Base-by-base conservation (phyloP, 2,797 vertebrate genomes). In the Enteromius anoplus region DNA sequence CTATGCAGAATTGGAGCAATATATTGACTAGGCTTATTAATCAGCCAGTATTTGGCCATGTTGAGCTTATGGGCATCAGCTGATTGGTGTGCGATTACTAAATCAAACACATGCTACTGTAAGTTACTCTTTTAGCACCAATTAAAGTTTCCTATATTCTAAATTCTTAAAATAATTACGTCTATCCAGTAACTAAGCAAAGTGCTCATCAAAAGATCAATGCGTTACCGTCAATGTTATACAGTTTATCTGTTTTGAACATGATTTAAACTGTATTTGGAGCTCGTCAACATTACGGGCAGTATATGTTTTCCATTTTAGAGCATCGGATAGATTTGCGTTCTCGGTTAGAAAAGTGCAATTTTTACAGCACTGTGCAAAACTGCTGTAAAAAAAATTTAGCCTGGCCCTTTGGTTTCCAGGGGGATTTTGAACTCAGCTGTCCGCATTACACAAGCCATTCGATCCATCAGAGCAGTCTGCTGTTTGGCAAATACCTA, bases 311-410 rank as follows among this genome's bases (percentile, higher is more conserved):
- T 47, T 47, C n/a, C 14, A 75, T 66, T 66, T 49, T 34, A 79
- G 78, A 80, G 14, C 19, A 29, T 23, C 77, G 19, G 55, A 58
- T 40, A 75, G 51, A 64, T 37, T 21, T 37, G 32, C 0, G 11
- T 60, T 70, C 34, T 91, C 88, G 89, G 89, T 86, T 91, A 91
- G 93, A 95, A 94, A 97, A 97, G 97, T 98, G 98, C 97, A 96
- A 96, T 93, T 93, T 92, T 85, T 92, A 92, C 80, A 97, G 95
- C 97, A 94, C 95, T 98, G 97, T 99, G 97, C 97, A 99, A 99
- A 99, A 96, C 93, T 95, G 96, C 96, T 93, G 89, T 91, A 93
- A 86, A 92, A 86, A 92, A 91, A 96, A 96, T 97, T 98, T 98
- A 98, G 96, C 96, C 97, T 99, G 97, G 96, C 95, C 92, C 93